A percentile compares a stretch with the other conserved stretches of the same genome.
phyloP scores from a whole-genome alignment of 2,888 invertebrate species.

The Eupeodes latifasciatus region DNA sequence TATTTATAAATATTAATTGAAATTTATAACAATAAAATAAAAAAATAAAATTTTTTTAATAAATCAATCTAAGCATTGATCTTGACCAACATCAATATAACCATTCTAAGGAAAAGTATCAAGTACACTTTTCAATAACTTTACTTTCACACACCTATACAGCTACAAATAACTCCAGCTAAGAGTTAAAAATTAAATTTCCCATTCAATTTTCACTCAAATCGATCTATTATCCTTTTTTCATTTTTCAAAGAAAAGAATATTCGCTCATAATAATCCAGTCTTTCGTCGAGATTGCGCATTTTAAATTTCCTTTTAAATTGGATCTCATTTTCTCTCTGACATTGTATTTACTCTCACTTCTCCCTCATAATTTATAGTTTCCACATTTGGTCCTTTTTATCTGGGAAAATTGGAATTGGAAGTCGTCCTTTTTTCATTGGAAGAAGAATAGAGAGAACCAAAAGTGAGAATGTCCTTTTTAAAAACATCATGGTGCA shows the following conservation, averaged over 20 bases:
- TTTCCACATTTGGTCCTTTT: background rate
- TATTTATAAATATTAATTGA: too few relatives aligned
- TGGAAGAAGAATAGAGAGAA: slow-evolving; percentile 3
- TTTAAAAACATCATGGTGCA: slow-evolving; percentile 33
- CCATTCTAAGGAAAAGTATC: background rate
- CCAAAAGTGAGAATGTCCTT: slow-evolving; percentile 37
- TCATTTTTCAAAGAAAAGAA: too few relatives aligned
- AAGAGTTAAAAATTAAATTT: background rate
- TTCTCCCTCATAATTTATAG: background rate
- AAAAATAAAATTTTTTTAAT: too few relatives aligned
- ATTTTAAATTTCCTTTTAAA: background rate
- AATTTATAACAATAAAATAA: too few relatives aligned
- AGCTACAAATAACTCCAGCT: background rate
- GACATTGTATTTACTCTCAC: background rate
- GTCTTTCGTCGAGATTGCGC: slow-evolving; percentile 34
- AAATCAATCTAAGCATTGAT: background rate
- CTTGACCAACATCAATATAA: slow-evolving; percentile 1
- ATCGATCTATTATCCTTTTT: slow-evolving; percentile 11
- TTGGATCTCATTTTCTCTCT: background rate
- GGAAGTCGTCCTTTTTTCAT: slow-evolving; percentile 31
- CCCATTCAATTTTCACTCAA: slow-evolving; percentile 2
- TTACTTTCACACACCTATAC: too few relatives aligned
- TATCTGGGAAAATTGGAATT: slow-evolving; percentile 7
- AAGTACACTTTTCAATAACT: background rate
- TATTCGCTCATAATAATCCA: background rate